These are phyloP conservation scores for Pristiophorus japonicus DNA, from an alignment of 2,113 vertebrate species.

Conservation along the genomic window DNA sequence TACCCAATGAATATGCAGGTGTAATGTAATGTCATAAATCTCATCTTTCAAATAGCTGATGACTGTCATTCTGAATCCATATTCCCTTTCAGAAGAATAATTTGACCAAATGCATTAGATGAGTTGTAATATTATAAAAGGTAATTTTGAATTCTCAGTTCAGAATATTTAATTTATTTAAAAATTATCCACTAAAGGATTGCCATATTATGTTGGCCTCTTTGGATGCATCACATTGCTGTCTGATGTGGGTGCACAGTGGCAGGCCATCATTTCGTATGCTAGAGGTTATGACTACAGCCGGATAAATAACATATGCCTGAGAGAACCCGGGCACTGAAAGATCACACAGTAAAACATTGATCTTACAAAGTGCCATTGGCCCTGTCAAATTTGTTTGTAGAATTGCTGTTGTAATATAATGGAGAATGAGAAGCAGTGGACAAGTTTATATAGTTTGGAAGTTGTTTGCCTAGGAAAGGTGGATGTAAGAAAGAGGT, in stretches of 20 bases:
- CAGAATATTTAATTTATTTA: neutral
- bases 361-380: neutral
- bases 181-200: neutral
- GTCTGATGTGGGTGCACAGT: neutral
- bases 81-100: neutral
- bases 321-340: neutral
- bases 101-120: neutral
- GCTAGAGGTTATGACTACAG: neutral
- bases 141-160: neutral
- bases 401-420: neutral
- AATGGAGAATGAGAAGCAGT: neutral
- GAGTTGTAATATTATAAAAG: neutral
- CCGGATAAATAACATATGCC: neutral
- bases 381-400: neutral
- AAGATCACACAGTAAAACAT: neutral
- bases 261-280: neutral
- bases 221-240: neutral
- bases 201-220: neutral
- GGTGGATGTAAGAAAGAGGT: neutral
- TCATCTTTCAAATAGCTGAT: slow-evolving; percentile 6
- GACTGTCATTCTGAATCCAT: neutral
- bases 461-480: neutral
- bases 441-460: neutral
- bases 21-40: neutral
- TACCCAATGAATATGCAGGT: neutral